phyloP scores from a whole-genome alignment of 2,888 invertebrate species.

The Anoplius nigerrimus region DNA sequence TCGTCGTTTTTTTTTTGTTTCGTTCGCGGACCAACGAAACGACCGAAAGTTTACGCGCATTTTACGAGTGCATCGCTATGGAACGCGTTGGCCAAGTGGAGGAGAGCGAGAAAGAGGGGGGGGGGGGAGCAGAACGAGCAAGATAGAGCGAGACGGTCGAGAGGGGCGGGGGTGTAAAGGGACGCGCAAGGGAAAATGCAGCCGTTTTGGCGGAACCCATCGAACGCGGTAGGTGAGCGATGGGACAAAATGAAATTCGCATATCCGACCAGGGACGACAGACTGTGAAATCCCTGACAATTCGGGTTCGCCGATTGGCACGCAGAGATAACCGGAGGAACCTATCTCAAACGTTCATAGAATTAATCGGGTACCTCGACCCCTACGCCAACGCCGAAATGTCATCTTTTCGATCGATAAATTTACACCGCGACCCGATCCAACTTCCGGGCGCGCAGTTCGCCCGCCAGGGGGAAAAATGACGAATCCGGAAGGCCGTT shows the following conservation, averaged over 20 bases:
- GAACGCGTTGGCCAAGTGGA: too few species aligned
- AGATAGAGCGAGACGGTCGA: too few species aligned
- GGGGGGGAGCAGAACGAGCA: too few species aligned
- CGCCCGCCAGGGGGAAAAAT: too few species aligned
- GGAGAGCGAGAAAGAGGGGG: too few species aligned
- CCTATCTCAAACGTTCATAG: neutral
- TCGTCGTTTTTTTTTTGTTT: too few species aligned
- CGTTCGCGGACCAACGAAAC: conserved; percentile 23
- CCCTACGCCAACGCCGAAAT: neutral
- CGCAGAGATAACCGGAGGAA: conserved; percentile 6
- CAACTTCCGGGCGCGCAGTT: too few species aligned
- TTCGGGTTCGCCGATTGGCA: conserved; percentile 15
- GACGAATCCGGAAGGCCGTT: too few species aligned
- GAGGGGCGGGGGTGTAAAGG: too few species aligned
- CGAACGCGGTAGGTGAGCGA: conserved; percentile 17
- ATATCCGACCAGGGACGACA: conserved; percentile 32
- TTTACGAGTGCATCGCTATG: too few species aligned
- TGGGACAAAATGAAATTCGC: conserved; percentile 47
- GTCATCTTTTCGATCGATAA: neutral
- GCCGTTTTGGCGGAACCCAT: conserved; percentile 1
- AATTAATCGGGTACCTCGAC: neutral
- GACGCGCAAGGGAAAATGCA: too few species aligned
- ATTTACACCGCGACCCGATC: too few species aligned
- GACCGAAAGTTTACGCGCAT: conserved; percentile 11
- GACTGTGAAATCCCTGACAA: conserved; percentile 32